A percentile compares a stretch with the other conserved stretches of the same genome.
Conservation (phyloP, 2,797 vertebrate species). For the Epinephelus coioides region DNA sequence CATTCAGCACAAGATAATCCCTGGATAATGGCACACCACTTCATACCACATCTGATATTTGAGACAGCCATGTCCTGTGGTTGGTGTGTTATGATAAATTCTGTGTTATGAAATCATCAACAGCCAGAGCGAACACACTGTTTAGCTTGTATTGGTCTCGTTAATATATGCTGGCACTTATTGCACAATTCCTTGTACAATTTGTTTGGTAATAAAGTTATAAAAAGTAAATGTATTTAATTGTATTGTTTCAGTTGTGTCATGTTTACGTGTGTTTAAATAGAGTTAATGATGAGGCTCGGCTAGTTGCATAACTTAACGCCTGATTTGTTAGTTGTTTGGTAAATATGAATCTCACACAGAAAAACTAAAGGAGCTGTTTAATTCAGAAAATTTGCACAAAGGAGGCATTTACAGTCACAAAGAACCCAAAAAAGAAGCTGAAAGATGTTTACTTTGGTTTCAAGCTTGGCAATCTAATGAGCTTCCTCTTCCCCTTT, state of each 20-base stretch:
- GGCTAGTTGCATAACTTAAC: background rate
- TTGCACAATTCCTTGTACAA: background rate
- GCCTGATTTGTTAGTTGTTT: background rate
- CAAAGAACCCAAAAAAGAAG: background rate
- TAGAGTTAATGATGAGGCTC: background rate
- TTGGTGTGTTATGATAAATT: background rate
- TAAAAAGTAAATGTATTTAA: background rate
- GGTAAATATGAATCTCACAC: background rate
- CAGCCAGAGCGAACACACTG: background rate
- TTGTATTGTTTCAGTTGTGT: background rate
- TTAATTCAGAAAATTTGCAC: background rate
- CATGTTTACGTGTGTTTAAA: background rate
- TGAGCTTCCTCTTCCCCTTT: background rate
- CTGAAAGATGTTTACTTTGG: background rate
- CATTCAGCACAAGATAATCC: slow-evolving; percentile 6
- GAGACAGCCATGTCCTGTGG: background rate
- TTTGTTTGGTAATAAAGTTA: background rate
- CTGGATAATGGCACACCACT: slow-evolving; percentile 14
- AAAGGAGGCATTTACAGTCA: background rate
- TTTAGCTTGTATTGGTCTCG: background rate
- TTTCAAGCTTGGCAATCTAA: background rate
- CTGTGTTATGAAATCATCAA: background rate
- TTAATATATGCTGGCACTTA: background rate
- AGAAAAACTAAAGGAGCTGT: background rate
- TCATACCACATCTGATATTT: background rate